Base-by-base conservation (phyloP, 2,888 invertebrate species). In the Hypomecis punctinalis region DNA sequence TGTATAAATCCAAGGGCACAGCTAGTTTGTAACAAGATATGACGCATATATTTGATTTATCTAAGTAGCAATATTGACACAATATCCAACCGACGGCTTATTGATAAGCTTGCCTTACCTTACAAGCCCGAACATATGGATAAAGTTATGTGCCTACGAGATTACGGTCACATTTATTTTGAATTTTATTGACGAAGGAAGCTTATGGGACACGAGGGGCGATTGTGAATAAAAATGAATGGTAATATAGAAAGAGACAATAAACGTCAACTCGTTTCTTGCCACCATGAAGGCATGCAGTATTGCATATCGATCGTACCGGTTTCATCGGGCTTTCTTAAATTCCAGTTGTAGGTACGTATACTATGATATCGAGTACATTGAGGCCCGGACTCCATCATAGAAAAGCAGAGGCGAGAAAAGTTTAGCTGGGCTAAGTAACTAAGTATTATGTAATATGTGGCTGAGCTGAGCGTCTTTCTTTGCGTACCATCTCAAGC, bases 161-260 rank as follows among this genome's bases (percentile, higher is more conserved):
- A 58, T 63, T 48, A 63, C 33, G 36, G 37, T 45, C 45, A 36
- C 48, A 59, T 58, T 45, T 49, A 49, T 56, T 56, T 43, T n/a
- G 45, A 11, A 55, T 62, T 57, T 62, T 66, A 66, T 66, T 51
- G 67, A 74, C 63, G 37, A 66, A 68, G 69, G 66, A 75, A 69
- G 67, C 63, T 73, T 69, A 73, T 70, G 70, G 55, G 67, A 69
- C 54, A 35, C 35, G 53, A 61, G 53, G 64, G 66, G 52, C 55
- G 59, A 68, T 43, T 36, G 45, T 66, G 71, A 72, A 72, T 72
- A 68, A 76, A 72, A 74, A 71, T 69, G 53, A 68, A 62, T 54
- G 56, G 51, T 53, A 60, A 69, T 70, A 67, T 67, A 43, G 68
- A 72, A 70, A 62, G 61, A 67, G 52, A 67, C 63, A 59, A 64